Evolutionary conservation across 2,888 invertebrate species (phyloP).

Genomic region (Leptodirus hochenwartii): DNA sequence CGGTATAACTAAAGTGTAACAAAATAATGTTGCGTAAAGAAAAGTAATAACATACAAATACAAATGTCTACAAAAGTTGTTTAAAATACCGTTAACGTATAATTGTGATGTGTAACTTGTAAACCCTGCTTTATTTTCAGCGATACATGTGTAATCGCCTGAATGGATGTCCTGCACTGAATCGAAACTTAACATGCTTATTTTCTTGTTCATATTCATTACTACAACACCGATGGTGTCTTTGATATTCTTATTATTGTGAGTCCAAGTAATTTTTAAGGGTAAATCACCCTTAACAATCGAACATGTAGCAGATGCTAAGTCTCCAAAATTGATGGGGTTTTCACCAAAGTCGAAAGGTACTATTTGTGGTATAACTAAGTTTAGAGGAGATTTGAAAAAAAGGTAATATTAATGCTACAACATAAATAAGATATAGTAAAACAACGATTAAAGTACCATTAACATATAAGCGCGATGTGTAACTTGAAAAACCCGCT

Average conservation of each 20-base stretch:
- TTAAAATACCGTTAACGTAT: constrained; percentile 47
- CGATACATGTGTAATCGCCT: constrained; percentile 57
- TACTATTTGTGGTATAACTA: constrained; percentile 50
- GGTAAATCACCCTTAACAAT: constrained; percentile 64
- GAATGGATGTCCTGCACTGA: constrained; percentile 53
- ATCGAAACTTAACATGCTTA: constrained; percentile 54
- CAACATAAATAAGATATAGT: not conserved
- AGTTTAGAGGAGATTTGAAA: constrained; percentile 8
- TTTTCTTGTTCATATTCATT: constrained; percentile 35
- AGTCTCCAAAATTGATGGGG: constrained; percentile 52
- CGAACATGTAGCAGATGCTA: constrained; percentile 51
- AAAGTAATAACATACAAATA: not conserved
- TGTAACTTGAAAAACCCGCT: constrained; percentile 40
- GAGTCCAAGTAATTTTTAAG: constrained; percentile 46
- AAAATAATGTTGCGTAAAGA: not conserved
- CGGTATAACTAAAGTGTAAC: constrained; percentile 35
- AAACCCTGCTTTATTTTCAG: constrained; percentile 46
- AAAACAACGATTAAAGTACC: constrained; percentile 24
- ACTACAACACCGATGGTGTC: constrained; percentile 36
- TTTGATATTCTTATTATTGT: constrained; percentile 42
- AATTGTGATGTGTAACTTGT: constrained; percentile 45
- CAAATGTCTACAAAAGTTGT: no score
- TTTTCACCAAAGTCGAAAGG: constrained; percentile 47
- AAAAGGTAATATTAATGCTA: constrained; percentile 1
- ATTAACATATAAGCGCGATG: constrained; percentile 43